Evolutionary conservation across 2,113 vertebrate genomes (phyloP).

Genomic region (Pedetes capensis): DNA sequence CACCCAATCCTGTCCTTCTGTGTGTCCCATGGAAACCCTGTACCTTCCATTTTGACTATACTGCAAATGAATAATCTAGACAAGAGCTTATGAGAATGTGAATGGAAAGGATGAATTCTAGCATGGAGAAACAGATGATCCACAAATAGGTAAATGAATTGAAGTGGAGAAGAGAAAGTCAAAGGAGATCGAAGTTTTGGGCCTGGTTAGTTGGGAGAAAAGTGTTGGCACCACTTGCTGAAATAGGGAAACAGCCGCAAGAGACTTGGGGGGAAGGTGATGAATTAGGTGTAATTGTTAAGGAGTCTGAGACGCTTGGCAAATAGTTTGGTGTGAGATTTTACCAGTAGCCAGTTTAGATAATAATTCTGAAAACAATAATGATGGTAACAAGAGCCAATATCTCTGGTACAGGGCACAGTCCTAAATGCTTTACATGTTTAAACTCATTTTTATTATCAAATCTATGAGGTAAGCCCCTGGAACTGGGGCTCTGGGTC

Average conservation of each 20-base stretch:
- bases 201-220: background rate
- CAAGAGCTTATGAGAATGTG: background rate
- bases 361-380: background rate
- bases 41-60: background rate
- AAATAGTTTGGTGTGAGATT: background rate
- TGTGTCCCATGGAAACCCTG: background rate
- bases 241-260: background rate
- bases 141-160: background rate
- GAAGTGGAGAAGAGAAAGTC: background rate
- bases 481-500: background rate
- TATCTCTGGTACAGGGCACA: background rate
- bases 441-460: constrained; percentile 4
- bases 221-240: background rate
- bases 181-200: background rate
- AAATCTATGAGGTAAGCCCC: background rate
- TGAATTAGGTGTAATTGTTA: background rate
- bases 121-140: background rate
- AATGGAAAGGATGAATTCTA: background rate
- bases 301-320: constrained; percentile 36
- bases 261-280: background rate
- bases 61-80: background rate
- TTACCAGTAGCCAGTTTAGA: background rate
- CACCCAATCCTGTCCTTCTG: background rate
- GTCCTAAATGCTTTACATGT: background rate
- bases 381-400: background rate